Conservation (phyloP, 2,888 invertebrate genomes). For the Molanna angustata region DNA sequence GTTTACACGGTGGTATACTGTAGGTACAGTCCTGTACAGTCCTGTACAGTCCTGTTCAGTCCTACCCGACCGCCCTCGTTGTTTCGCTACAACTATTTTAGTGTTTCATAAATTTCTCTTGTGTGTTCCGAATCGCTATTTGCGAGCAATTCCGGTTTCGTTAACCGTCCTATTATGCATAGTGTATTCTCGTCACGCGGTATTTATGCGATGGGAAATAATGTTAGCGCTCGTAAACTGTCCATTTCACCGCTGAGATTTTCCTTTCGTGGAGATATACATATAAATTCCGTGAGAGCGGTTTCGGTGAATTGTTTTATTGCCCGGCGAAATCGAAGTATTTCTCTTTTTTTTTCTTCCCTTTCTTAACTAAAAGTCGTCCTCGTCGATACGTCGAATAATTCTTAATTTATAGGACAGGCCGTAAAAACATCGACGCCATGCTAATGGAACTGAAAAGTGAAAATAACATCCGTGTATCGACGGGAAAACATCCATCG, state of each 20-base stretch:
- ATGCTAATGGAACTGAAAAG: conserved; percentile 16
- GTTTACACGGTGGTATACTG: too few relatives aligned
- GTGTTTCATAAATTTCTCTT: conserved; percentile 13
- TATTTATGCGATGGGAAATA: conserved; percentile 25
- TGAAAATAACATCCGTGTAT: conserved; percentile 14
- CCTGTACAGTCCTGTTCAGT: too few relatives aligned
- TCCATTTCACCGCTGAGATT: conserved; percentile 9
- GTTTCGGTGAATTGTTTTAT: conserved; percentile 16
- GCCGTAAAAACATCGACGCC: conserved; percentile 13
- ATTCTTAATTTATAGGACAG: conserved; percentile 17
- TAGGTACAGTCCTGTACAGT: too few relatives aligned
- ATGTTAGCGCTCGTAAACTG: conserved; percentile 17
- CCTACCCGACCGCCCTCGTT: too few relatives aligned
- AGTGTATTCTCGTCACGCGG: conserved; percentile 19
- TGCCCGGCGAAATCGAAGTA: conserved; percentile 3
- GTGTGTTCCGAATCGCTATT: conserved; percentile 12
- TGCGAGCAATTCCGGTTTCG: conserved; percentile 11
- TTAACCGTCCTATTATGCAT: conserved; percentile 6
- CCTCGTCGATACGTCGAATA: conserved; percentile 15
- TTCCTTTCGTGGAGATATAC: too few relatives aligned
- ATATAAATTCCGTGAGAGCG: conserved; percentile 17
- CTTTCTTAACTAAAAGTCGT: not conserved
- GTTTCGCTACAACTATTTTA: too few relatives aligned
- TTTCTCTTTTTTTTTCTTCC: too few relatives aligned
- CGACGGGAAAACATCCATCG: conserved; percentile 1